Percentiles rank a stretch among this genome's conserved stretches.
These are phyloP conservation scores for Athrips mouffetella DNA, from an alignment of 2,888 invertebrate species.

Conservation along the genomic window DNA sequence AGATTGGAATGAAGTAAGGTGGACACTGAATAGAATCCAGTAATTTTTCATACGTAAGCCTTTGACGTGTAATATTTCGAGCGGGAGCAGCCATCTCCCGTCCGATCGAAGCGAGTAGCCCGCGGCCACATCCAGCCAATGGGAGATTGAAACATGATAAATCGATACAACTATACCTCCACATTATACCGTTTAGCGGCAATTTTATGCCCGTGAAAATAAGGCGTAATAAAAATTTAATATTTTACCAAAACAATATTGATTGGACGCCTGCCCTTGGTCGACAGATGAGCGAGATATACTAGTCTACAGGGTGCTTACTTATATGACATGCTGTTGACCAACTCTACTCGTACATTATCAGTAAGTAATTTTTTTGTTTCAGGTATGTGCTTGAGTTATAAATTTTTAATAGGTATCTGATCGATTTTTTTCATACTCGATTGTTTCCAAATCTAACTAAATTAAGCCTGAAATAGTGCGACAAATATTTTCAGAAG, in stretches of 20 bases:
- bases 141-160: slow-evolving; percentile 64
- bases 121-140: slow-evolving; percentile 31
- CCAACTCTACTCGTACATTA: no score
- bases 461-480: no score
- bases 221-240: slow-evolving; percentile 46
- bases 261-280: slow-evolving; percentile 30
- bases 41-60: slow-evolving; percentile 19
- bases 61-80: slow-evolving; percentile 36
- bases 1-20: no score
- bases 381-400: no score
- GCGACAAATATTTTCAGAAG: no score
- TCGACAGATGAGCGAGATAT: slow-evolving; percentile 14
- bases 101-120: slow-evolving; percentile 28
- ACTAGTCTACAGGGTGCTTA: slow-evolving; percentile 2
- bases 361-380: no score
- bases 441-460: no score
- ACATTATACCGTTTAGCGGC: slow-evolving; percentile 36
- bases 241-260: slow-evolving; percentile 47
- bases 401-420: no score
- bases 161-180: slow-evolving; percentile 40
- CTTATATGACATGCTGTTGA: slow-evolving; percentile 11
- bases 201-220: slow-evolving; percentile 46
- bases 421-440: no score
- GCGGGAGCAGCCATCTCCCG: slow-evolving; percentile 27
- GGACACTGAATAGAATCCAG: slow-evolving; percentile 12